Percentiles rank a stretch among this genome's conserved stretches.
Evolutionary conservation across 2,797 vertebrate genomes (phyloP).

Genomic region (Chelidonichthys spinosus): DNA sequence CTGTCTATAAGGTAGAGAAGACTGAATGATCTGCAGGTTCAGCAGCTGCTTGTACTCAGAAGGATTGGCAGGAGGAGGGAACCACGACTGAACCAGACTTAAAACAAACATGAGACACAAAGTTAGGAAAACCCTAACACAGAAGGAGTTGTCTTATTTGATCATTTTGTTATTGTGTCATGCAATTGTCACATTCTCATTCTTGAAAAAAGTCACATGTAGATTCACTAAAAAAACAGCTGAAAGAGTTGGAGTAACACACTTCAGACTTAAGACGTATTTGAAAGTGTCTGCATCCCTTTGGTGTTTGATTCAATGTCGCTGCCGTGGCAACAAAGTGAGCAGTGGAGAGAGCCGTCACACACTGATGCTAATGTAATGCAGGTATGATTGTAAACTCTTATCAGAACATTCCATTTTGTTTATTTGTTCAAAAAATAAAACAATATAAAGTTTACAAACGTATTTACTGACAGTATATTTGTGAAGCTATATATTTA

Average conservation of each 20-base stretch:
- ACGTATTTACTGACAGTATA: not conserved
- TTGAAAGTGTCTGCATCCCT: not conserved
- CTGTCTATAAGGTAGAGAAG: too few species aligned
- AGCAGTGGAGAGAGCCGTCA: not conserved
- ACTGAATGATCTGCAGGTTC: too few species aligned
- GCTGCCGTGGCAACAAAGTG: constrained; percentile 1
- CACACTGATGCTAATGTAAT: not conserved
- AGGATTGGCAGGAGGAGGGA: not conserved
- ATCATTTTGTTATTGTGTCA: not conserved
- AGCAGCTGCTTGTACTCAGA: too few species aligned
- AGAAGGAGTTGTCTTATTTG: too few species aligned
- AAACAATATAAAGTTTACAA: not conserved
- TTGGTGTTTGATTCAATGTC: not conserved
- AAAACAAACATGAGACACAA: too few species aligned
- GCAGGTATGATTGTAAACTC: not conserved
- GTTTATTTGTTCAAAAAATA: not conserved
- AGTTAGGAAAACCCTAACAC: too few species aligned
- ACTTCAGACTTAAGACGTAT: not conserved
- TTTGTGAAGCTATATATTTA: not conserved
- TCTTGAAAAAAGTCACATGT: not conserved
- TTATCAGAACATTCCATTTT: not conserved
- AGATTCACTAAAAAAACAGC: not conserved
- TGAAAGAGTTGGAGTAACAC: not conserved
- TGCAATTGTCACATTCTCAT: not conserved
- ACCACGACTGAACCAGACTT: too few species aligned